Evolutionary conservation across 2,797 vertebrate genomes (phyloP), one percentile per base, ranked within the genome.

Genomic region (Pterois miles): DNA sequence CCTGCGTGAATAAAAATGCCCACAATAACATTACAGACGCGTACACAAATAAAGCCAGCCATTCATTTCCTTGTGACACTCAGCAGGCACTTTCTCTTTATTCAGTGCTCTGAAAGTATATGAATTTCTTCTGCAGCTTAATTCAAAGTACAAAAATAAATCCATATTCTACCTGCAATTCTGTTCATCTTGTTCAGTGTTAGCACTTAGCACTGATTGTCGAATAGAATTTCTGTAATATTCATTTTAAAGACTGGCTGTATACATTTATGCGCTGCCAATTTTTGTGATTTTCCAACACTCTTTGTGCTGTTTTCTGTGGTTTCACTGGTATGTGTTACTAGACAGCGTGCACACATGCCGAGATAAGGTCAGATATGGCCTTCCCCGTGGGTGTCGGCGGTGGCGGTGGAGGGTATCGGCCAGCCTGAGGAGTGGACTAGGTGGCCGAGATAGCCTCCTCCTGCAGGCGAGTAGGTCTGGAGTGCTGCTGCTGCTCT

Each of bases 11-110:
- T 92, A 62, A 86, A 92, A 93, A 90, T 83, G 80, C 84, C 78
- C 89, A 93, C 92, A 93, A 91, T 92, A 93, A 93, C 88, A 89
- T 91, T 91, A 92, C 88, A 89, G 88, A 90, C 88, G 88, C 84
- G 25, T 85, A 90, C 89, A 91, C 83, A 90, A 91, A 94, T 92
- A 92, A 92, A 93, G 79, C 84, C 84, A 82, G 77, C 76, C 84
- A 88, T 91, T 92, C 86, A 88, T 78, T 87, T 87, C 48, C 84
- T 82, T 75, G 63, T 66, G 74, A 84, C 62, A 83, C 85, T 76
- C 85, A 78, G 82, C 74, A 38, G 86, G 86, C 77, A 20, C 78
- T 71, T 85, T 89, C 59, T 86, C 56, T 90, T 89, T 76, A 83
- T 90, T 80, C 74, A 73, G 63, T 20, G 54, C 59, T 50, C 81